Evolutionary conservation across 2,888 invertebrate genomes (phyloP).

Genomic region (Lepidochrysops patricia): DNA sequence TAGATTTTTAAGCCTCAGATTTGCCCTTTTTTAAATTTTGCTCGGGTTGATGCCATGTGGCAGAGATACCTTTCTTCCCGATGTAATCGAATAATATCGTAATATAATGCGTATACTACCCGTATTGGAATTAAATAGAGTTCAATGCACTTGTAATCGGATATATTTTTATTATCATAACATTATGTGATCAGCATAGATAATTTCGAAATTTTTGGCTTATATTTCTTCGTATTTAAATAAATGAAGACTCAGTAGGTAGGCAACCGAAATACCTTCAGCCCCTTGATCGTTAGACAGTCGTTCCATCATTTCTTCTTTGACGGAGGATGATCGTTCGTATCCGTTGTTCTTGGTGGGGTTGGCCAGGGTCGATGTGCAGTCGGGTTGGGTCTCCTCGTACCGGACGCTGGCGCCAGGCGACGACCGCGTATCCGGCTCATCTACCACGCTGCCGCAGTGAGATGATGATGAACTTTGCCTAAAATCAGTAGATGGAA

Average conservation of each 20-base stretch:
- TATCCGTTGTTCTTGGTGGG: slow-evolving; percentile 71
- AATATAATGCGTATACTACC: no score
- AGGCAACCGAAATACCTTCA: no score
- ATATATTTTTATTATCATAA: background rate
- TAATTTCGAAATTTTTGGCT: no score
- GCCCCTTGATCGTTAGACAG: slow-evolving; percentile 68
- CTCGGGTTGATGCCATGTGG: no score
- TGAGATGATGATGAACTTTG: slow-evolving; percentile 72
- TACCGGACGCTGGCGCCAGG: slow-evolving; percentile 65
- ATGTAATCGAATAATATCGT: no score
- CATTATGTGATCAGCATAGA: no score
- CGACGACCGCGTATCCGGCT: slow-evolving; percentile 69
- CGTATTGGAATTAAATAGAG: background rate
- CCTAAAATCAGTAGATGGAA: slow-evolving; percentile 34
- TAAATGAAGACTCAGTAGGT: no score
- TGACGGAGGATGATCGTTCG: slow-evolving; percentile 59
- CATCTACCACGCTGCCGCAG: slow-evolving; percentile 65
- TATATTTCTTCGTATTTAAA: no score
- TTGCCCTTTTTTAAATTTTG: no score
- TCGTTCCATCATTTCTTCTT: slow-evolving; percentile 65
- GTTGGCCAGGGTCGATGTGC: slow-evolving; percentile 63
- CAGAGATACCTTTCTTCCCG: no score
- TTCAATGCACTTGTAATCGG: background rate
- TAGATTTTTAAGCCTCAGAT: no score
- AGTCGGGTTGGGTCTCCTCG: slow-evolving; percentile 60